Evolutionary conservation across 2,888 invertebrate genomes (phyloP).

Genomic region (Megaustenia siamemsis): DNA sequence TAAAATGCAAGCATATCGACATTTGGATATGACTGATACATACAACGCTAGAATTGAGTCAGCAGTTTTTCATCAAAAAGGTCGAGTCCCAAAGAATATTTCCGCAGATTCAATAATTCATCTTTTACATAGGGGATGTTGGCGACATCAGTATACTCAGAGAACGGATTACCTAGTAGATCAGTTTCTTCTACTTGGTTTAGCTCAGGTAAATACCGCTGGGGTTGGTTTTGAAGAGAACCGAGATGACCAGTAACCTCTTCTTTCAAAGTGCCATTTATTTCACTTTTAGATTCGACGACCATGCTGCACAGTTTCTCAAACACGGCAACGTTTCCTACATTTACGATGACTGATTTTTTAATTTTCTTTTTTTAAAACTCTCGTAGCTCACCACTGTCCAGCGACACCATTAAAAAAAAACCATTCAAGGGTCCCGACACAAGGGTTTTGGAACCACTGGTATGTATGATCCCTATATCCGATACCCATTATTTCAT

Average conservation of each 20-base stretch:
- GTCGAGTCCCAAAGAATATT: background rate
- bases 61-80: background rate
- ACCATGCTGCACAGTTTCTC: conserved; percentile 5
- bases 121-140: background rate
- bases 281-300: background rate
- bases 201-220: background rate
- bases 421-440: too few relatives aligned
- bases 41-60: too few relatives aligned
- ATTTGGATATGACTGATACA: too few relatives aligned
- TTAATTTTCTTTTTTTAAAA: too few relatives aligned
- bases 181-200: background rate
- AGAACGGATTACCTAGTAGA: background rate
- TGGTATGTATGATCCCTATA: too few relatives aligned
- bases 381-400: too few relatives aligned
- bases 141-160: background rate
- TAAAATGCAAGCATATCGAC: too few relatives aligned
- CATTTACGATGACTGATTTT: too few relatives aligned
- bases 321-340: background rate
- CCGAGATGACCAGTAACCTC: background rate
- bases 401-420: too few relatives aligned
- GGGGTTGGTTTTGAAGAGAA: background rate
- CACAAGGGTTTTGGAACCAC: too few relatives aligned
- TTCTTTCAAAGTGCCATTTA: background rate
- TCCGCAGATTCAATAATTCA: background rate
- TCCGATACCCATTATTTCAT: too few relatives aligned